Evolutionary conservation across 1,140 invertebrate genomes (phyloP).

Genomic region (Calliopsis andreniformis): DNA sequence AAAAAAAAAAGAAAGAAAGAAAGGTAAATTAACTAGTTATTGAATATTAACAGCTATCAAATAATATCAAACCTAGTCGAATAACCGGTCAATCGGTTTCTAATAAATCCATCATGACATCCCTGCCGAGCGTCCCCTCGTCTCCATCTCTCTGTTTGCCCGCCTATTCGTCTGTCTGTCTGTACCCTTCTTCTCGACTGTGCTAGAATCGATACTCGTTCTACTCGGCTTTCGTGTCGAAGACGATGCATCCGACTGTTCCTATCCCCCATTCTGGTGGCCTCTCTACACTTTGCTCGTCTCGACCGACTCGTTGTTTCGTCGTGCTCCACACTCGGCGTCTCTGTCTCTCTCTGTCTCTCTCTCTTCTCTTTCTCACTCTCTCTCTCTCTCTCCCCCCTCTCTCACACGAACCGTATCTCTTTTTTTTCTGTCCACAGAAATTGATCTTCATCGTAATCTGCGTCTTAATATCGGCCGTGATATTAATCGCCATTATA

Average conservation of each 20-base stretch:
- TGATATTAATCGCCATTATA: slow-evolving; percentile 79
- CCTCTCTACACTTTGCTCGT: slow-evolving; percentile 48
- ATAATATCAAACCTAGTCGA: too few relatives aligned
- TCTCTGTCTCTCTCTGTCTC: too few relatives aligned
- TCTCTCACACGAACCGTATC: slow-evolving; percentile 22
- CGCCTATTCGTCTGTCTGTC: slow-evolving; percentile 3
- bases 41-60: too few relatives aligned
- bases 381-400: too few relatives aligned
- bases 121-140: too few relatives aligned
- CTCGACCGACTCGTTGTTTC: slow-evolving; percentile 18
- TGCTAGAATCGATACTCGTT: background rate
- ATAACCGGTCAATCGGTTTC: too few relatives aligned
- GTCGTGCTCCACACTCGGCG: background rate
- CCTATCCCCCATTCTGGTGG: background rate
- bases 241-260: background rate
- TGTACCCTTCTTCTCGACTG: background rate
- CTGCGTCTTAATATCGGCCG: slow-evolving; percentile 84
- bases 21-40: too few relatives aligned
- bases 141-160: slow-evolving; percentile 7
- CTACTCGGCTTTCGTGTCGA: background rate
- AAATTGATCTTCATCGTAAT: slow-evolving; percentile 93
- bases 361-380: too few relatives aligned
- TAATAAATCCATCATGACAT: too few relatives aligned
- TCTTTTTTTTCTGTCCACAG: slow-evolving; percentile 87
- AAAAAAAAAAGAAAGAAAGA: too few relatives aligned